phyloP scores from a whole-genome alignment of 2,797 vertebrate genomes.

The Telmatherina bonti region DNA sequence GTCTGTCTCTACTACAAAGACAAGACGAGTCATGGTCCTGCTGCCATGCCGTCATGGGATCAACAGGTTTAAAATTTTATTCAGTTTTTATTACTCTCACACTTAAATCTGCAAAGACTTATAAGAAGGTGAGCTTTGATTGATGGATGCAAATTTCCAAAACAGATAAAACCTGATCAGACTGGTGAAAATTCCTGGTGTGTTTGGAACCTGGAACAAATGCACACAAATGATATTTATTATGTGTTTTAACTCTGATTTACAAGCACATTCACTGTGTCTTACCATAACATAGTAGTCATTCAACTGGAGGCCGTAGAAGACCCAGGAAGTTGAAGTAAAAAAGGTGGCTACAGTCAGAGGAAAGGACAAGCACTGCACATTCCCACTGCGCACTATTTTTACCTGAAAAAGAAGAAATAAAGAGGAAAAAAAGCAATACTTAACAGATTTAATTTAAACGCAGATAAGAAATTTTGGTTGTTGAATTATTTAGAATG shows the following conservation, averaged over 20 bases:
- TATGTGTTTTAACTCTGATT: neutral
- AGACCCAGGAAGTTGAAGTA: slow-evolving; percentile 91
- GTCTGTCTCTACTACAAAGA: neutral
- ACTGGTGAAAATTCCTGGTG: slow-evolving; percentile 91
- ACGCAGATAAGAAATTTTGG: neutral
- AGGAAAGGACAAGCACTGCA: slow-evolving; percentile 89
- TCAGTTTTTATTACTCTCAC: neutral
- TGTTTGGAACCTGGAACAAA: slow-evolving; percentile 88
- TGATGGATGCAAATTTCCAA: slow-evolving; percentile 78
- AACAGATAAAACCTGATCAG: slow-evolving; percentile 91
- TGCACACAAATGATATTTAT: slow-evolving; percentile 8
- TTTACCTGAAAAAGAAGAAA: slow-evolving; percentile 75
- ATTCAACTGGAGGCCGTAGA: slow-evolving; percentile 87
- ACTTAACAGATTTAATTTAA: slow-evolving; percentile 1
- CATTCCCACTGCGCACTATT: slow-evolving; percentile 86
- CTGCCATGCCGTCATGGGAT: slow-evolving; percentile 2
- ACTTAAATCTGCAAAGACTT: slow-evolving; percentile 83
- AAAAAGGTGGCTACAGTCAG: slow-evolving; percentile 91
- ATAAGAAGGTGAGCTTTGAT: slow-evolving; percentile 72
- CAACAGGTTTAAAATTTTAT: slow-evolving; percentile 9
- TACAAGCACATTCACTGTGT: neutral
- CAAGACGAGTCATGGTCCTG: neutral
- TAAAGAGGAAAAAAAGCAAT: neutral
- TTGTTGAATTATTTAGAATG: too few relatives aligned
- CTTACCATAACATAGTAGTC: slow-evolving; percentile 91